Conservation (phyloP, 1,140 invertebrate genomes). For the Planococcus citri region DNA sequence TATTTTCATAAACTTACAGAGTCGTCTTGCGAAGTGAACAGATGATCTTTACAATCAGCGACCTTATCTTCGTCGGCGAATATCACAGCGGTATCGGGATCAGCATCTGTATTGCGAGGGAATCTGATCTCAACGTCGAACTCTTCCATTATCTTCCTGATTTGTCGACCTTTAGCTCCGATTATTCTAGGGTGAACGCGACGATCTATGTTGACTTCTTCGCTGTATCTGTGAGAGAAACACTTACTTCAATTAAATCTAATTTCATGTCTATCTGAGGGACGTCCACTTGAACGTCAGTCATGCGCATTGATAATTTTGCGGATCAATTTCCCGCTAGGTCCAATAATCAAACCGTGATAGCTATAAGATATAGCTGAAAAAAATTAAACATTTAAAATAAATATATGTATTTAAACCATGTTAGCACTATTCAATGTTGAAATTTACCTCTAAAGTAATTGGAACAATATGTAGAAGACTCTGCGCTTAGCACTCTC, state of each 20-base stretch:
- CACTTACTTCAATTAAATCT: conserved; percentile 52
- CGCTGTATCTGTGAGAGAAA: conserved; percentile 49
- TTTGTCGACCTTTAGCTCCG: conserved; percentile 69
- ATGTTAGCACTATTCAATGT: no score
- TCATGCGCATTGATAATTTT: conserved; percentile 76
- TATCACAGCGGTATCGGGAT: conserved; percentile 75
- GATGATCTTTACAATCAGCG: conserved; percentile 73
- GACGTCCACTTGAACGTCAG: conserved; percentile 74
- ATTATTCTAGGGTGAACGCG: conserved; percentile 88
- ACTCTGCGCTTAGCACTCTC: conserved; percentile 70
- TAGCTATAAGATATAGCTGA: conserved; percentile 74
- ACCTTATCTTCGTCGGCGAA: conserved; percentile 77
- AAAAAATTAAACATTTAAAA: no score
- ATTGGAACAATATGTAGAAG: conserved; percentile 72
- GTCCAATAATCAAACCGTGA: conserved; percentile 86
- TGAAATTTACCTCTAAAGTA: conserved; percentile 50
- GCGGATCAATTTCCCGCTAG: conserved; percentile 75
- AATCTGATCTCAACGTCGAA: conserved; percentile 76
- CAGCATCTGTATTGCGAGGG: conserved; percentile 56
- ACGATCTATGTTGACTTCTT: conserved; percentile 66
- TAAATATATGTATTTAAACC: no score
- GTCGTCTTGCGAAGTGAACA: conserved; percentile 85
- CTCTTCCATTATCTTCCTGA: conserved; percentile 84
- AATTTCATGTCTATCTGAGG: conserved; percentile 61
- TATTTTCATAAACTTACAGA: no score